These are phyloP conservation scores for Paratilapia polleni DNA, from an alignment of 2,113 vertebrate species.

Conservation along the genomic window DNA sequence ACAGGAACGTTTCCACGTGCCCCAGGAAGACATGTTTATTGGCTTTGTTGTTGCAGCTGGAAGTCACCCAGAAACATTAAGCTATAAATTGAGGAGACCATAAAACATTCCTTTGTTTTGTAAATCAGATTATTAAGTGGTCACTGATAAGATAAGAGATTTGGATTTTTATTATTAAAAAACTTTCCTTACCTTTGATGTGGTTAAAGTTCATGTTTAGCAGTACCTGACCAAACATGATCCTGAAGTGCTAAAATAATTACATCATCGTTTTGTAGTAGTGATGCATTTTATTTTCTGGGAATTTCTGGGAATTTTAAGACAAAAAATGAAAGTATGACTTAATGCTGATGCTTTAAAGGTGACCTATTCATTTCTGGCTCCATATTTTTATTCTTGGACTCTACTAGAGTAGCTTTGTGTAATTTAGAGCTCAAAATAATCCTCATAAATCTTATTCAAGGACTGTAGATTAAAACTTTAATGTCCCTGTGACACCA, in stretches of 20 bases:
- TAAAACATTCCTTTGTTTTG: constrained; percentile 3
- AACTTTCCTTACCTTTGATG: background rate
- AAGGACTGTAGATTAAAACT: background rate
- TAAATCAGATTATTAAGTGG: background rate
- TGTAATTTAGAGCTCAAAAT: background rate
- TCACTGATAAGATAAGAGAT: background rate
- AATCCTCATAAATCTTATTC: background rate
- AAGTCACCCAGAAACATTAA: background rate
- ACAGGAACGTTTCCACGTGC: background rate
- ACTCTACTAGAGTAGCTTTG: background rate
- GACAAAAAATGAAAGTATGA: background rate
- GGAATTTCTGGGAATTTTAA: background rate
- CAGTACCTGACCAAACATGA: background rate
- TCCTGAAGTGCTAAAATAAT: background rate
- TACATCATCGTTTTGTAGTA: background rate
- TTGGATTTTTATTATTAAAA: background rate
- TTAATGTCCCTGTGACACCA: background rate
- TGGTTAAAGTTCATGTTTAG: background rate
- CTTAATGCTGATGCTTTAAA: too few relatives aligned
- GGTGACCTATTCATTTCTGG: too few relatives aligned
- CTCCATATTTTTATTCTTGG: too few relatives aligned
- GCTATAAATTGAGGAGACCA: background rate
- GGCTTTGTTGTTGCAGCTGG: background rate
- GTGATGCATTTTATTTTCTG: background rate
- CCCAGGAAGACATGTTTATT: background rate